Evolutionary conservation across 2,888 invertebrate genomes (phyloP).

Genomic region (Glyphotaelius pellucidus): DNA sequence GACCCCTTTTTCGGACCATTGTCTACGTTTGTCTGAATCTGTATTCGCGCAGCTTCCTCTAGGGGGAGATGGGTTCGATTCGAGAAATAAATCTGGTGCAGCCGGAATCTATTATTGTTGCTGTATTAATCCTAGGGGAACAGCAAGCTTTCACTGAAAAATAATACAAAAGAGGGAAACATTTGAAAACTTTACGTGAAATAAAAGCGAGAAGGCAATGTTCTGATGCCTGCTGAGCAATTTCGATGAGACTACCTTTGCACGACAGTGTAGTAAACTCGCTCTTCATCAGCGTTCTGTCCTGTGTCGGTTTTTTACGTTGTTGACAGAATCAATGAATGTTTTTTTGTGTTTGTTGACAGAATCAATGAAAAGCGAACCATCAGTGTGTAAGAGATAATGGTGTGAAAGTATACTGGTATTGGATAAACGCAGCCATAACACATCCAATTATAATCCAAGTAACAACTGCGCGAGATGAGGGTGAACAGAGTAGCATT

Average conservation of each 20-base stretch:
- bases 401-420: not conserved
- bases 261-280: too few species aligned
- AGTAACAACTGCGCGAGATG: not conserved
- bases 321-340: not conserved
- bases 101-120: not conserved
- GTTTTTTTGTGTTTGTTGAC: not conserved
- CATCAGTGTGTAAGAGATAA: too few species aligned
- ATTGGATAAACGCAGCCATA: not conserved
- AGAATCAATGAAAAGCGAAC: too few species aligned
- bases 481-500: not conserved
- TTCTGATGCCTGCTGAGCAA: not conserved
- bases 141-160: not conserved
- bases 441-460: not conserved
- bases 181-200: not conserved
- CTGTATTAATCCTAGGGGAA: not conserved
- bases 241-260: too few species aligned
- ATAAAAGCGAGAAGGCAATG: not conserved
- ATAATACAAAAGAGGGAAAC: not conserved
- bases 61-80: not conserved
- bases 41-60: not conserved
- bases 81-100: not conserved
- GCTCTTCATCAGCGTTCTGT: too few species aligned
- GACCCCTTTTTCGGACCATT: not conserved
- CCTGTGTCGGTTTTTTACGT: not conserved
- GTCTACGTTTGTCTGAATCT: not conserved